Conservation (phyloP, 2,113 vertebrate species). For the Physeter macrocephalus region DNA sequence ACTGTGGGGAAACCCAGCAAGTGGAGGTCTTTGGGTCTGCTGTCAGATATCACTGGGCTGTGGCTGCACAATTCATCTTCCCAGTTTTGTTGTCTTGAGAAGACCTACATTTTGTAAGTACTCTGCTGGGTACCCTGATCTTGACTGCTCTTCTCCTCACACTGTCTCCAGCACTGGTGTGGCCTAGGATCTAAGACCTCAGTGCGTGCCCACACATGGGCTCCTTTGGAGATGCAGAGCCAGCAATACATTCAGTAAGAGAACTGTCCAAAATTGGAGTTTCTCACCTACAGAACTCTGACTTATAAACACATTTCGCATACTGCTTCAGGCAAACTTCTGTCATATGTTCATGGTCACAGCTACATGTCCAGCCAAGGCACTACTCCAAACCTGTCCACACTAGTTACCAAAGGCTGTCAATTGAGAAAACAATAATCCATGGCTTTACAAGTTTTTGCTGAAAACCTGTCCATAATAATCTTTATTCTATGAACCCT, state of each 20-base stretch:
- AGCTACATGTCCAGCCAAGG: neutral
- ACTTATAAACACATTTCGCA: neutral
- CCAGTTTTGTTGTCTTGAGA: neutral
- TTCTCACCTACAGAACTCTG: neutral
- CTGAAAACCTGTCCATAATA: neutral
- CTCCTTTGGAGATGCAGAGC: neutral
- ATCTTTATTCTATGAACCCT: neutral
- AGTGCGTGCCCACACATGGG: rapidly evolving
- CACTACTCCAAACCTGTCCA: neutral
- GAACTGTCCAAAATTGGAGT: neutral
- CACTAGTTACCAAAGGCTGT: neutral
- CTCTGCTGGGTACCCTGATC: neutral
- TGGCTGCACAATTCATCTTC: neutral
- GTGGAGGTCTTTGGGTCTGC: neutral
- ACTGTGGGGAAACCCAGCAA: neutral
- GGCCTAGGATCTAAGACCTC: neutral
- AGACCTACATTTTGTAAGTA: neutral
- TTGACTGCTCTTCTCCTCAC: neutral
- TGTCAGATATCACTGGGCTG: neutral
- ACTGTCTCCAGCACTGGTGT: neutral
- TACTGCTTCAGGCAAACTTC: neutral
- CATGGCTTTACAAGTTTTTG: neutral
- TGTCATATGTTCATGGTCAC: neutral
- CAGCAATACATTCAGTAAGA: neutral
- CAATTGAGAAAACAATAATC: neutral